Conservation (phyloP, 1,140 invertebrate species). For the Potamilus streckersoni region DNA sequence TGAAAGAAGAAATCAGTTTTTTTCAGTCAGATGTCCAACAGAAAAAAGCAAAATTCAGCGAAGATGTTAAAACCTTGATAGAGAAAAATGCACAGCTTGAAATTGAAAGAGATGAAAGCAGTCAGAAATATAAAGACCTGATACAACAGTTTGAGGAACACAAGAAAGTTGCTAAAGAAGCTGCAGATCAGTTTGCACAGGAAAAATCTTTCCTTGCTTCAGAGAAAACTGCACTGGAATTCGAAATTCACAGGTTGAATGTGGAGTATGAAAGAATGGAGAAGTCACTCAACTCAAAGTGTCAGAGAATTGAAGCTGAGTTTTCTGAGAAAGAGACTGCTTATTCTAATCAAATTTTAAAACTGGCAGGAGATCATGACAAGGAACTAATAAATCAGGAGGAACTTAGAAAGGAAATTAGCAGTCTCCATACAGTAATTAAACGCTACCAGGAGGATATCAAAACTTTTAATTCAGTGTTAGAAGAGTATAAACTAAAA, state of each 20-base stretch:
- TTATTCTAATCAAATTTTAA: too few relatives aligned
- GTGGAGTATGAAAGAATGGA: conserved; percentile 8
- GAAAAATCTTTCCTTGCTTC: neutral
- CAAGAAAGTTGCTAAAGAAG: conserved; percentile 11
- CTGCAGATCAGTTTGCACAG: conserved; percentile 8
- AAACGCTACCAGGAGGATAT: neutral
- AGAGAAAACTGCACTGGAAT: conserved; percentile 11
- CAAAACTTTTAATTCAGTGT: neutral
- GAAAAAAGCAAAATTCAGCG: conserved; percentile 3
- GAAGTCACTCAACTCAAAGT: neutral
- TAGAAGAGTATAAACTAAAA: too few relatives aligned
- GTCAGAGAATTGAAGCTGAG: conserved; percentile 6
- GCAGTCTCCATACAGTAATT: neutral
- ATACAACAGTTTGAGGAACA: conserved; percentile 4
- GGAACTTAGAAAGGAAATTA: neutral
- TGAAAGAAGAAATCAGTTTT: conserved; percentile 22
- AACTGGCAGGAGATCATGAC: too few relatives aligned
- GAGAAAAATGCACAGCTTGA: conserved; percentile 1
- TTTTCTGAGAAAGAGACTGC: neutral
- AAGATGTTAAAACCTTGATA: neutral
- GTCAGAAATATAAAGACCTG: neutral
- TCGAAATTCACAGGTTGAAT: conserved; percentile 20
- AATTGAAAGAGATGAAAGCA: conserved; percentile 7
- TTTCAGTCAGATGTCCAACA: neutral
- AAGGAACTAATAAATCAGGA: too few relatives aligned